These are phyloP conservation scores for Smutsia temminckii DNA, from an alignment of 2,797 vertebrate genomes.

Conservation along the genomic window DNA sequence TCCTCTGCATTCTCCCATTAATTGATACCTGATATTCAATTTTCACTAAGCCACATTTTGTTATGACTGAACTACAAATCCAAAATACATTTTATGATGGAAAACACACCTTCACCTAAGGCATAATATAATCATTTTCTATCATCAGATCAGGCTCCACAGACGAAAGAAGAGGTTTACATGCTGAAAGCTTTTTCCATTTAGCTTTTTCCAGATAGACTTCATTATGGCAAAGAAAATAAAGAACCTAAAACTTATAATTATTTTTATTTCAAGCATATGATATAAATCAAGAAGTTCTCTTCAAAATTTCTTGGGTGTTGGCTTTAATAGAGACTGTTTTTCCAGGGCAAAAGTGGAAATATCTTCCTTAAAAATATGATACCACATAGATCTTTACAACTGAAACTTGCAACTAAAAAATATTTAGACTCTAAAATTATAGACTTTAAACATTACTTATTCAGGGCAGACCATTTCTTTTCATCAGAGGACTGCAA, in stretches of 20 bases:
- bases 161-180: background rate
- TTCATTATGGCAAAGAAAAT: background rate
- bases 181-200: background rate
- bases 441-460: background rate
- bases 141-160: background rate
- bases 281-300: background rate
- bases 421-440: background rate
- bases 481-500: background rate
- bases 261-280: background rate
- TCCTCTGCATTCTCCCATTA: background rate
- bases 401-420: background rate
- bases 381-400: background rate
- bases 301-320: background rate
- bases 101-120: background rate
- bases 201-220: background rate
- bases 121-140: background rate
- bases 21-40: background rate
- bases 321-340: background rate
- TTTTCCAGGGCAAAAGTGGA: background rate
- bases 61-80: background rate
- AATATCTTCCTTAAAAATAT: background rate
- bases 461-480: background rate
- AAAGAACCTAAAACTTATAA: background rate
- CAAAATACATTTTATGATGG: background rate
- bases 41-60: background rate